phyloP scores from a whole-genome alignment of 2,113 vertebrate genomes.

The Chionis minor region DNA sequence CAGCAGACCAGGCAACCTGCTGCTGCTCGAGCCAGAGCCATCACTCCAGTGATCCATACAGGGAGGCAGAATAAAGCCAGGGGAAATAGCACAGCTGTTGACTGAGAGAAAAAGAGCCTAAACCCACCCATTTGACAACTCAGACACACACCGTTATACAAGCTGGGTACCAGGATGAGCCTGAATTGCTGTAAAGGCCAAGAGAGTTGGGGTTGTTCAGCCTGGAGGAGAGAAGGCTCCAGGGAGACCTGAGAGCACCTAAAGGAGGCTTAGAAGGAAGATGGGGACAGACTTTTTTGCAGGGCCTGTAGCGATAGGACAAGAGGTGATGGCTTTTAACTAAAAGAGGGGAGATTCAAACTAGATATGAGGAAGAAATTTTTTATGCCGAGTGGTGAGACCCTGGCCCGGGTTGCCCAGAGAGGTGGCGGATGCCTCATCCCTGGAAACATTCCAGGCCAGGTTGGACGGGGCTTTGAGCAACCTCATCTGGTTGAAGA shows the following conservation, averaged over 20 bases:
- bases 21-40: neutral
- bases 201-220: neutral
- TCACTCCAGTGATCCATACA: fast-evolving
- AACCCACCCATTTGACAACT: neutral
- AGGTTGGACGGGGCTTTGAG: neutral
- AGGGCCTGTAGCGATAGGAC: neutral
- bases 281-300: neutral
- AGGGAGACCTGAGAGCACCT: neutral
- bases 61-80: neutral
- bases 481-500: neutral
- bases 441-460: neutral
- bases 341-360: neutral
- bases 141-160: neutral
- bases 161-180: neutral
- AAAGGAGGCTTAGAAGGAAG: neutral
- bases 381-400: neutral
- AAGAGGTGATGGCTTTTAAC: neutral
- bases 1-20: neutral
- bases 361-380: too few species aligned
- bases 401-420: neutral
- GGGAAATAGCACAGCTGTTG: neutral
- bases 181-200: neutral
- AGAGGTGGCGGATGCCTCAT: neutral
- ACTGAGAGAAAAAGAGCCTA: neutral
- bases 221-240: neutral